Percentiles rank a stretch among this genome's conserved stretches.
These are phyloP conservation scores for Grus americana DNA, from an alignment of 2,113 vertebrate species.

Conservation along the genomic window DNA sequence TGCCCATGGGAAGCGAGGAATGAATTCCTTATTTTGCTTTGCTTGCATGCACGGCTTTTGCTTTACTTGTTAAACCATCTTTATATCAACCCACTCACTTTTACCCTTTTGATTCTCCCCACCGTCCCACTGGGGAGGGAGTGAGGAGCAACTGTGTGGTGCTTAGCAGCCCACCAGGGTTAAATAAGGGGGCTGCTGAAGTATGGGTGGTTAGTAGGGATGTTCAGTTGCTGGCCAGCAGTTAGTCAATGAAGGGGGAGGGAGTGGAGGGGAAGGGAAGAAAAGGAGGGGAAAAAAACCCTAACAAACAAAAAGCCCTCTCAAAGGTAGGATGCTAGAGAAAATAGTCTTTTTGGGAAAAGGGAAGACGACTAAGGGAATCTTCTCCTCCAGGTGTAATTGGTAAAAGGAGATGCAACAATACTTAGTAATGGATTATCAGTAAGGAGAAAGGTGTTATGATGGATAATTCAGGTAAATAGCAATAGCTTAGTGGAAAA, in stretches of 20 bases:
- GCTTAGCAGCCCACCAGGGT: neutral
- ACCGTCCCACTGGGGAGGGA: neutral
- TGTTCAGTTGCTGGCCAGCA: neutral
- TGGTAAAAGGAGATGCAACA: neutral
- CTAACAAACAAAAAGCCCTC: neutral
- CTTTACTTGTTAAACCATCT: neutral
- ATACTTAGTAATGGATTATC: neutral
- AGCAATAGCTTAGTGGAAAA: neutral
- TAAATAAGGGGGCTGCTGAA: neutral
- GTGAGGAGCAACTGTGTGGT: rapidly evolving
- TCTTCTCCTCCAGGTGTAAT: neutral
- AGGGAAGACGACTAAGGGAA: neutral
- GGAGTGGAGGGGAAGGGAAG: rapidly evolving
- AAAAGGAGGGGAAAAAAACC: neutral
- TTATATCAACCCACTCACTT: neutral
- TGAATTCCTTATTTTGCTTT: neutral
- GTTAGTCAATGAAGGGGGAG: neutral
- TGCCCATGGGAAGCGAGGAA: neutral
- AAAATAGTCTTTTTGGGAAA: neutral
- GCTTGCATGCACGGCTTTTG: rapidly evolving
- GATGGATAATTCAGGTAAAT: neutral
- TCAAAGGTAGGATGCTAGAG: neutral
- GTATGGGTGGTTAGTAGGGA: neutral
- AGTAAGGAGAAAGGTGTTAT: neutral
- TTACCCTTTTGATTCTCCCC: neutral